Conservation (phyloP, 2,113 vertebrate species). For the Aptenodytes forsteri region DNA sequence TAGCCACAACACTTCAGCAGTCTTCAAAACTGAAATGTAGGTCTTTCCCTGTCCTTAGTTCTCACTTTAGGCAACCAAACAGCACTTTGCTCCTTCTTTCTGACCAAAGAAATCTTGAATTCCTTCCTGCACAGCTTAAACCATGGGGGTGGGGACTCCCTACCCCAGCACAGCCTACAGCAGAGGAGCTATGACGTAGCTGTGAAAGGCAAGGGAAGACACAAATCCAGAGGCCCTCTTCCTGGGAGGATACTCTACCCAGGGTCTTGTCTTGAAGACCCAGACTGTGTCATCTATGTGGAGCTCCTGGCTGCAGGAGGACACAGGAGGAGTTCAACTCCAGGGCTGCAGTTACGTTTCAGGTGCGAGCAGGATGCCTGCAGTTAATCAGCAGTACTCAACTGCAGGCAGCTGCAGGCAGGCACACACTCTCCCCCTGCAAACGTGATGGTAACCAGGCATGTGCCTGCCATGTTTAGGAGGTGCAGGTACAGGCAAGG, state of each 20-base stretch:
- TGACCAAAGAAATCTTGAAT: background rate
- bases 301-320: background rate
- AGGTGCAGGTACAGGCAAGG: background rate
- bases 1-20: background rate
- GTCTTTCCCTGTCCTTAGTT: background rate
- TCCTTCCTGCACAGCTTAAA: background rate
- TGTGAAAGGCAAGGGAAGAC: background rate
- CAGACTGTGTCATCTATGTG: too few relatives aligned
- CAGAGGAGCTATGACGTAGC: background rate
- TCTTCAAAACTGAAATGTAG: background rate
- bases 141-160: background rate
- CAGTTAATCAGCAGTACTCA: background rate
- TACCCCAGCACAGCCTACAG: background rate
- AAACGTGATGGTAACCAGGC: rapidly evolving
- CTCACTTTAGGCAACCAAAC: background rate
- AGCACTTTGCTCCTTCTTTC: background rate
- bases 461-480: rapidly evolving
- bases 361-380: background rate
- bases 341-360: background rate
- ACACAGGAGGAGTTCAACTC: background rate
- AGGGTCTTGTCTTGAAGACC: background rate
- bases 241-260: background rate
- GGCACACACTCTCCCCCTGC: rapidly evolving
- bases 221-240: background rate
- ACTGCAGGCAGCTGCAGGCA: background rate